These are phyloP conservation scores for Drosophila repletoides DNA, from an alignment of 1,140 invertebrate genomes.

Conservation along the genomic window DNA sequence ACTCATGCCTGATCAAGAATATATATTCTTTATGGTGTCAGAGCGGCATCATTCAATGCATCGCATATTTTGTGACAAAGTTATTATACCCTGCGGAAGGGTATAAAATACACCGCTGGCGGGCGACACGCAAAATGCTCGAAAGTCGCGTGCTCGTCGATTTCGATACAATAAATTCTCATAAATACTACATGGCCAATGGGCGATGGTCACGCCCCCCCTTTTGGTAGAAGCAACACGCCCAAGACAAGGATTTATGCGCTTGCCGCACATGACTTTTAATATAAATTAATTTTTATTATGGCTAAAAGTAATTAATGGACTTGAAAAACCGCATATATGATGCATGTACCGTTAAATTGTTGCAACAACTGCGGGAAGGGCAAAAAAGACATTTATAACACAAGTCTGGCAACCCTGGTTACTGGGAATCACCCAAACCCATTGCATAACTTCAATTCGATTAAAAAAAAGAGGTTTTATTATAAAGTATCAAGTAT, in stretches of 20 bases:
- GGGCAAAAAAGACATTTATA: slow-evolving; percentile 20
- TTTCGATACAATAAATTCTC: slow-evolving; percentile 75
- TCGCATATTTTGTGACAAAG: too few species aligned
- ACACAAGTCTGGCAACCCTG: neutral
- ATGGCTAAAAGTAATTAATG: slow-evolving; percentile 78
- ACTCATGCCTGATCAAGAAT: too few species aligned
- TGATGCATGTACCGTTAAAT: slow-evolving; percentile 63
- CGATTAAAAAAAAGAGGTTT: neutral
- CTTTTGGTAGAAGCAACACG: slow-evolving; percentile 11
- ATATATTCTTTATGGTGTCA: too few species aligned
- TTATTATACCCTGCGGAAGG: neutral
- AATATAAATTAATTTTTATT: slow-evolving; percentile 81
- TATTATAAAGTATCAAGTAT: too few species aligned
- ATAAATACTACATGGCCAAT: slow-evolving; percentile 56
- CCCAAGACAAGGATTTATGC: slow-evolving; percentile 76
- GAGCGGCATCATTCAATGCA: too few species aligned
- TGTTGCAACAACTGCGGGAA: slow-evolving; percentile 14
- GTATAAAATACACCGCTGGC: neutral
- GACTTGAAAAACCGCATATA: slow-evolving; percentile 64
- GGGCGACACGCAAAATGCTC: slow-evolving; percentile 40
- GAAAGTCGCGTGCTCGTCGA: slow-evolving; percentile 67
- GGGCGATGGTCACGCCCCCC: slow-evolving; percentile 34
- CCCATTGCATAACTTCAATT: neutral
- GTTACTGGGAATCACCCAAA: neutral
- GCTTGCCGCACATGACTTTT: slow-evolving; percentile 64